These are phyloP conservation scores for Trichomycterus rosablanca DNA, from an alignment of 2,113 vertebrate species.

Conservation along the genomic window DNA sequence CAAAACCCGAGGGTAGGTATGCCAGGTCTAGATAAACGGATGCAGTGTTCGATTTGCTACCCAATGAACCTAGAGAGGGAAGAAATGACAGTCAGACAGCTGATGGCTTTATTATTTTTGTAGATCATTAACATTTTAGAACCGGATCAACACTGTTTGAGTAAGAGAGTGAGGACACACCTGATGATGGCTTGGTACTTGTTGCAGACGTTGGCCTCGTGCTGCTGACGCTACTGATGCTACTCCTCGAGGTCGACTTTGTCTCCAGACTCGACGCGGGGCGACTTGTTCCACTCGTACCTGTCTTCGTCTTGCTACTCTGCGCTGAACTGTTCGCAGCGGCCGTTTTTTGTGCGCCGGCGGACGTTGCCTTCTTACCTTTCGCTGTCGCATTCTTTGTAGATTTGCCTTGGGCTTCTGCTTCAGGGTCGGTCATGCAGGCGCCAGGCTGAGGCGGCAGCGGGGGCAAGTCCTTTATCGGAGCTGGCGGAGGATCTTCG, in stretches of 20 bases:
- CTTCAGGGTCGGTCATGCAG: slow-evolving; percentile 84
- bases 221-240: slow-evolving; percentile 47
- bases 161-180: not conserved
- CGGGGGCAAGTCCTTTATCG: slow-evolving; percentile 76
- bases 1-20: slow-evolving; percentile 78
- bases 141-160: too few species aligned
- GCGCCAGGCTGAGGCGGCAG: slow-evolving; percentile 75
- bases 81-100: not conserved
- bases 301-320: slow-evolving; percentile 58
- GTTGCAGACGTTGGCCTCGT: slow-evolving; percentile 44
- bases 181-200: slow-evolving; percentile 38
- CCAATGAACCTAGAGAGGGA: slow-evolving; percentile 28
- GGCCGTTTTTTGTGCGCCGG: slow-evolving; percentile 39
- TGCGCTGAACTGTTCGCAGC: fast-evolving
- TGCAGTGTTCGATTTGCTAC: slow-evolving; percentile 5
- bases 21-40: slow-evolving; percentile 83
- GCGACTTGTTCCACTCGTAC: slow-evolving; percentile 43
- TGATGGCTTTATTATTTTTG: not conserved
- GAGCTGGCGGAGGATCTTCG: slow-evolving; percentile 72
- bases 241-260: slow-evolving; percentile 47
- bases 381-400: slow-evolving; percentile 48
- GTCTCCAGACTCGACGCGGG: slow-evolving; percentile 49
- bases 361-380: slow-evolving; percentile 57
- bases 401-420: slow-evolving; percentile 51
- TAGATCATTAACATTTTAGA: too few species aligned